phyloP scores from a whole-genome alignment of 2,113 vertebrate genomes.

The Saccopteryx leptura region DNA sequence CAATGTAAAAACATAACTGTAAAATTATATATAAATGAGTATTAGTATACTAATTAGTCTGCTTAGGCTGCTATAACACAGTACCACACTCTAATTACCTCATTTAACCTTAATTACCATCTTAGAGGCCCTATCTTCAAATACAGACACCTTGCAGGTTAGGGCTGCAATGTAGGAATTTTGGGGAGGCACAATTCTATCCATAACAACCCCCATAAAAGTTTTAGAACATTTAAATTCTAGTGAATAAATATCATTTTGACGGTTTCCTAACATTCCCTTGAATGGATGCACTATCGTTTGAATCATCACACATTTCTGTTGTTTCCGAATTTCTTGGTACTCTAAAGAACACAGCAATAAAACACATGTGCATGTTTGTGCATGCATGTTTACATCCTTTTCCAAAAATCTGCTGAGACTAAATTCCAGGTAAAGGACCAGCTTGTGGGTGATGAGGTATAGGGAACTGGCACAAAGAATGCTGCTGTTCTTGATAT shows the following conservation, averaged over 20 bases:
- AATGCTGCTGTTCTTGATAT: not conserved
- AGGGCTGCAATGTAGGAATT: not conserved
- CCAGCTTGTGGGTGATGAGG: not conserved
- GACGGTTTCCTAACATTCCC: not conserved
- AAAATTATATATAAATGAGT: not conserved
- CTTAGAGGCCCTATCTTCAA: not conserved
- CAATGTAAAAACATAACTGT: not conserved
- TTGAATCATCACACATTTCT: not conserved
- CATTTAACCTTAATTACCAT: not conserved
- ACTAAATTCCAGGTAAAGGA: not conserved
- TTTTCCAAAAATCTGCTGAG: not conserved
- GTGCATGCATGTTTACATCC: not conserved
- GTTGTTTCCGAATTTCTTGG: not conserved
- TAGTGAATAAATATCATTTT: not conserved
- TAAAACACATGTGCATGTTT: not conserved
- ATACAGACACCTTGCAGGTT: not conserved
- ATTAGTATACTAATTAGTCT: too few relatives aligned
- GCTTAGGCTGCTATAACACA: not conserved
- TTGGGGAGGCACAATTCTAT: not conserved
- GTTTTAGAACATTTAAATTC: constrained; percentile 17
- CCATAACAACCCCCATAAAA: not conserved
- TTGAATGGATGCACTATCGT: not conserved
- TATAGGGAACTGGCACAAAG: not conserved
- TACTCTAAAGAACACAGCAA: not conserved
- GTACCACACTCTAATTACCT: not conserved